phyloP scores from a whole-genome alignment of 2,113 vertebrate species.

The Corythoichthys haematopterus region DNA sequence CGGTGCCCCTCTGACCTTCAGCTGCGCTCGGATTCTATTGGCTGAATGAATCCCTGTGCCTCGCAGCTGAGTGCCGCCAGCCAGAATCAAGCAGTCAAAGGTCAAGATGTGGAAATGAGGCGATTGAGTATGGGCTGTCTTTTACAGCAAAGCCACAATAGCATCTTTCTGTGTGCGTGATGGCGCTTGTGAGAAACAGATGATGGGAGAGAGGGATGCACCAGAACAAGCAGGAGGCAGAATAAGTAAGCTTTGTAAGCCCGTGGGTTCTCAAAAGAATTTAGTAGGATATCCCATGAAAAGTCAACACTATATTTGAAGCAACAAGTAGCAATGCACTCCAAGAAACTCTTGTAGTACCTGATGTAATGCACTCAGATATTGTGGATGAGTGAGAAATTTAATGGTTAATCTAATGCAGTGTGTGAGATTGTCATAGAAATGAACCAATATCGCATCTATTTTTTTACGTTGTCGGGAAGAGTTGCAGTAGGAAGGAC shows the following conservation, averaged over 20 bases:
- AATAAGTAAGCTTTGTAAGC: slow-evolving; percentile 1
- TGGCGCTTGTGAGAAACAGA: slow-evolving; percentile 17
- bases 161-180: slow-evolving; percentile 45
- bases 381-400: not conserved
- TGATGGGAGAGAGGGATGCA: slow-evolving; percentile 1
- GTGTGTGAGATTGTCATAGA: no score
- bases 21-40: slow-evolving; percentile 55
- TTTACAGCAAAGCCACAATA: slow-evolving; percentile 55
- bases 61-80: slow-evolving; percentile 43
- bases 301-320: slow-evolving; percentile 2
- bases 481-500: no score
- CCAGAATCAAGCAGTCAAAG: slow-evolving; percentile 60
- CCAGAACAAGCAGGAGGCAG: slow-evolving; percentile 1
- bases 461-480: no score
- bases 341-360: not conserved
- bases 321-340: not conserved
- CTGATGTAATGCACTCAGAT: not conserved
- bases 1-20: slow-evolving; percentile 50
- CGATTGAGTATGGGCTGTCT: slow-evolving; percentile 45
- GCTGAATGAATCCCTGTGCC: slow-evolving; percentile 53
- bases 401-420: not conserved
- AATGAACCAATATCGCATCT: no score
- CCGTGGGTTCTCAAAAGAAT: not conserved
- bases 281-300: not conserved
- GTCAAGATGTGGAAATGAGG: slow-evolving; percentile 59